Conservation (phyloP, 1,140 invertebrate species). For the Atopsyche davidsoni region DNA sequence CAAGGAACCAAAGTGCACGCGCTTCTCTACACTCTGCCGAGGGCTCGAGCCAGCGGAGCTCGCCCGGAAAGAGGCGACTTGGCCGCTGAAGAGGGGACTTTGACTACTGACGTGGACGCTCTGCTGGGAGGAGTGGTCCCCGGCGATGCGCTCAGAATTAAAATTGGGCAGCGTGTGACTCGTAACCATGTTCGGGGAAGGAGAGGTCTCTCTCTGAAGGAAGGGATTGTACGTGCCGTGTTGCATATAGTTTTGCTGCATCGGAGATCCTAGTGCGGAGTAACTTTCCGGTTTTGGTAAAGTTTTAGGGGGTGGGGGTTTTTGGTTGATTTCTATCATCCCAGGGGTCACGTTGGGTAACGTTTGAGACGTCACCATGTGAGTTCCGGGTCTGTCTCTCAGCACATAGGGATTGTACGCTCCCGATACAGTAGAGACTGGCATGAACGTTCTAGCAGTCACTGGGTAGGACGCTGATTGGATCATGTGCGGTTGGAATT, state of each 20-base stretch:
- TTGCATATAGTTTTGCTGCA: too few relatives aligned
- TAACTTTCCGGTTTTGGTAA: too few relatives aligned
- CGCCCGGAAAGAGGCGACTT: background rate
- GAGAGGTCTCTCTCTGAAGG: too few relatives aligned
- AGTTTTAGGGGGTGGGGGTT: background rate
- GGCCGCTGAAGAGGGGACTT: background rate
- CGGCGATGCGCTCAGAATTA: too few relatives aligned
- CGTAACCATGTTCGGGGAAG: too few relatives aligned
- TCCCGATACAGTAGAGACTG: slow-evolving; percentile 25
- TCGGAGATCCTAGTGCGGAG: too few relatives aligned
- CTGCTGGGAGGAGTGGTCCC: background rate
- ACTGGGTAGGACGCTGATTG: slow-evolving; percentile 20
- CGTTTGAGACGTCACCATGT: background rate
- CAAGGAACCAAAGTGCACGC: slow-evolving; percentile 20
- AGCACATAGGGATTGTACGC: slow-evolving; percentile 25
- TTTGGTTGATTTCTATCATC: background rate
- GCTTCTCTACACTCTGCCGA: background rate
- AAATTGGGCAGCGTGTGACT: too few relatives aligned
- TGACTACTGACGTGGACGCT: background rate
- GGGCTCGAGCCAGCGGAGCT: background rate
- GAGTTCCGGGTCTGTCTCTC: slow-evolving; percentile 10
- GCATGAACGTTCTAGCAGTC: slow-evolving; percentile 10
- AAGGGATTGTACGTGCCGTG: too few relatives aligned
- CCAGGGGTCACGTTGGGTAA: background rate
- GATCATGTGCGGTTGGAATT: slow-evolving; percentile 1